Conservation (phyloP, 2,888 invertebrate genomes). For the Campoletis raptor region DNA sequence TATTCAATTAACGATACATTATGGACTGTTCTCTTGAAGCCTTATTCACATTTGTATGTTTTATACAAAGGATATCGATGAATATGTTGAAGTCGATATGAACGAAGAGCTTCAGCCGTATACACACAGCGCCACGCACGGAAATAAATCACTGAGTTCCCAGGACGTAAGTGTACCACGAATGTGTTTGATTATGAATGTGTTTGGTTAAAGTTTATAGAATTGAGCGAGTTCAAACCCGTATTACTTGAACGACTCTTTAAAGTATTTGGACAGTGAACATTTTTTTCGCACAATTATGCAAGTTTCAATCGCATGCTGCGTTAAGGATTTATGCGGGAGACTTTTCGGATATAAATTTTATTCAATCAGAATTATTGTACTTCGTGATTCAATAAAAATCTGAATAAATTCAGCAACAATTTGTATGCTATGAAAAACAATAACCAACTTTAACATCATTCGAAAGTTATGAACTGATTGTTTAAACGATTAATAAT, state of each 20-base stretch:
- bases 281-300: not conserved
- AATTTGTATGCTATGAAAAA: too few relatives aligned
- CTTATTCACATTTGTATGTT: constrained; percentile 1
- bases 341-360: too few relatives aligned
- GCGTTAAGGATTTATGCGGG: too few relatives aligned
- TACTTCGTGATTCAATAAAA: too few relatives aligned
- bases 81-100: constrained; percentile 3
- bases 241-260: not conserved
- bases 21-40: not conserved
- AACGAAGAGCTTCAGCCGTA: constrained; percentile 8
- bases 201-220: too few relatives aligned
- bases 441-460: too few relatives aligned
- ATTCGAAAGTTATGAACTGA: too few relatives aligned
- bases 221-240: not conserved
- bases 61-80: constrained; percentile 13
- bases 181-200: too few relatives aligned
- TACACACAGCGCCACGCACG: not conserved
- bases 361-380: too few relatives aligned
- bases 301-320: not conserved
- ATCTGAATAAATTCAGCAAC: too few relatives aligned
- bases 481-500: too few relatives aligned
- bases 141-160: constrained; percentile 2
- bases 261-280: not conserved
- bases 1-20: constrained; percentile 4
- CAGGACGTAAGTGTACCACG: constrained; percentile 12